Evolutionary conservation across 2,888 invertebrate genomes (phyloP).

Genomic region (Melieria crassipennis): DNA sequence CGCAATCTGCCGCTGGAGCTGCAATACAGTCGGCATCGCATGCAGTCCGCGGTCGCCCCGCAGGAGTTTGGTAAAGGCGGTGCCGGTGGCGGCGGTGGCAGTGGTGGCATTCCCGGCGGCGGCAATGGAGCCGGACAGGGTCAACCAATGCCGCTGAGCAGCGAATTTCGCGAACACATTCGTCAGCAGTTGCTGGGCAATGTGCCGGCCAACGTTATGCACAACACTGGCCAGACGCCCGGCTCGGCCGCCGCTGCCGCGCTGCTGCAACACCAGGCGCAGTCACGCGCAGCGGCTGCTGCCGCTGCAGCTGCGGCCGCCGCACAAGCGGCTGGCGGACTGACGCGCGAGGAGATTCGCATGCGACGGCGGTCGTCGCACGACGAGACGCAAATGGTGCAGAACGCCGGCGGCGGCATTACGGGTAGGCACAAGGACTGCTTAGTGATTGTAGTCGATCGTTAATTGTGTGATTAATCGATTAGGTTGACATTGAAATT

Average conservation of each 20-base stretch:
- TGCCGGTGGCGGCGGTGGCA: constrained; percentile 18
- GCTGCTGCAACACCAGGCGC: constrained; percentile 61
- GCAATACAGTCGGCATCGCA: constrained; percentile 65
- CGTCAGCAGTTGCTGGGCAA: constrained; percentile 62
- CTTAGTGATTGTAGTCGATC: no score
- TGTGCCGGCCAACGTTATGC: constrained; percentile 54
- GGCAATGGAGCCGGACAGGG: constrained; percentile 16
- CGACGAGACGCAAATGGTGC: constrained; percentile 64
- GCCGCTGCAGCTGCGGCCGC: constrained; percentile 56
- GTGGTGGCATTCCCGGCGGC: constrained; percentile 5
- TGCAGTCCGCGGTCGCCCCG: constrained; percentile 46
- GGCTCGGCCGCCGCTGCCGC: constrained; percentile 63
- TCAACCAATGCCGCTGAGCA: constrained; percentile 58
- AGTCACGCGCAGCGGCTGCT: constrained; percentile 61
- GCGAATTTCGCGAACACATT: constrained; percentile 65
- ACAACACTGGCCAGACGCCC: constrained; percentile 59
- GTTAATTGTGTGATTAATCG: no score
- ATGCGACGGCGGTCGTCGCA: constrained; percentile 66
- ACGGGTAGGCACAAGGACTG: constrained; percentile 53
- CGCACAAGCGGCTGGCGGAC: constrained; percentile 46
- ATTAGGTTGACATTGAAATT: no score
- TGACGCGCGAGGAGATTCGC: constrained; percentile 65
- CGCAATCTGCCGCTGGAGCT: constrained; percentile 64
- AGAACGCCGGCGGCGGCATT: constrained; percentile 53
- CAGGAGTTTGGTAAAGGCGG: constrained; percentile 40